Conservation (phyloP, 1,140 invertebrate species). For the Eriosoma lanigerum region DNA sequence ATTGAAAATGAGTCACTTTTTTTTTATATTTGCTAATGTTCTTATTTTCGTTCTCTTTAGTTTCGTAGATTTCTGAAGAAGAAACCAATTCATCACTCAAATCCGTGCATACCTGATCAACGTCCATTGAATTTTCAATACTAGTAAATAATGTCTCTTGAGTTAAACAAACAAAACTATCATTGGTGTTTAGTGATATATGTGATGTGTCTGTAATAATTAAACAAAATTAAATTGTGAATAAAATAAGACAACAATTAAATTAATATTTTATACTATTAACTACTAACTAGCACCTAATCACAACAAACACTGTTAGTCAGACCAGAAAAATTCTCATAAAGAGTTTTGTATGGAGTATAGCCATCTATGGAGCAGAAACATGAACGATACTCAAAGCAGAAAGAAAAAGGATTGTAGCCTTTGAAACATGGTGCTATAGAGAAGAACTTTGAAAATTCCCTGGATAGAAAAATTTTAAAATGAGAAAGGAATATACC, state of each 20-base stretch:
- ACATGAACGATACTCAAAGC: too few species aligned
- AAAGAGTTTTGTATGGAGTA: not conserved
- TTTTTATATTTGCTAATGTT: not conserved
- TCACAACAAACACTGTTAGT: too few species aligned
- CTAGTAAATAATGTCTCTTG: not conserved
- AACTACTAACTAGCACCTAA: not conserved
- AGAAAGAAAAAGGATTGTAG: too few species aligned
- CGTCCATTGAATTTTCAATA: not conserved
- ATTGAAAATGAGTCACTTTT: conserved; percentile 14
- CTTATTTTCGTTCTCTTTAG: not conserved
- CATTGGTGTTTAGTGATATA: not conserved
- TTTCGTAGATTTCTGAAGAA: not conserved
- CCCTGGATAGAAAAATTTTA: too few species aligned
- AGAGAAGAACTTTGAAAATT: too few species aligned
- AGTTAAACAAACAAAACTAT: not conserved
- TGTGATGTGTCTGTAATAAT: not conserved
- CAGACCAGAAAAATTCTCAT: too few species aligned
- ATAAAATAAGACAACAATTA: not conserved
- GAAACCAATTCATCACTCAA: not conserved
- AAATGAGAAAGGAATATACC: too few species aligned
- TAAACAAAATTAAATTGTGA: not conserved
- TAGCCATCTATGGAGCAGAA: too few species aligned
- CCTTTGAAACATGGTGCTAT: too few species aligned
- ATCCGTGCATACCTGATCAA: not conserved
- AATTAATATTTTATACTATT: not conserved